These are phyloP conservation scores for Brachypalpus laphriformis DNA, from an alignment of 2,888 invertebrate species.

Conservation along the genomic window DNA sequence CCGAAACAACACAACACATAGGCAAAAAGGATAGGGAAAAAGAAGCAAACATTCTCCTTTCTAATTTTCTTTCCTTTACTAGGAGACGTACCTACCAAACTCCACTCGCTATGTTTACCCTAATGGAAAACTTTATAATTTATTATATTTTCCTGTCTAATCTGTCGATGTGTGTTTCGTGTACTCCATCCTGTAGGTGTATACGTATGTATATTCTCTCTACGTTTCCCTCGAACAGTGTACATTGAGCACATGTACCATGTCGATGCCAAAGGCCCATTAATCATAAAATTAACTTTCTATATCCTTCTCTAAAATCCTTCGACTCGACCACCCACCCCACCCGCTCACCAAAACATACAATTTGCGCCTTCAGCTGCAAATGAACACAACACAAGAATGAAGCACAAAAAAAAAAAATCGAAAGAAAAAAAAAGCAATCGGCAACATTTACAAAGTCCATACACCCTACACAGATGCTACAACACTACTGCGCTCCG, in stretches of 20 bases:
- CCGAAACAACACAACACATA: not conserved
- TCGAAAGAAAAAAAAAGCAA: conserved; percentile 20
- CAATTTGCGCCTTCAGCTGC: conserved; percentile 71
- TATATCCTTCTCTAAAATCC: conserved; percentile 66
- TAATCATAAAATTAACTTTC: conserved; percentile 75
- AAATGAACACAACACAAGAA: conserved; percentile 67
- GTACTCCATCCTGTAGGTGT: conserved; percentile 25
- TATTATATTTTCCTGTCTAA: conserved; percentile 73
- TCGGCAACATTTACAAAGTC: conserved; percentile 62
- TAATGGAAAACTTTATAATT: conserved; percentile 74
- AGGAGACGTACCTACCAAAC: conserved; percentile 14
- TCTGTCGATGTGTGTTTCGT: conserved; percentile 68
- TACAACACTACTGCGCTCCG: conserved; percentile 20
- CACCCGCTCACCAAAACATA: conserved; percentile 25
- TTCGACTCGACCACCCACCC: conserved; percentile 31
- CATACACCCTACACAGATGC: conserved; percentile 26
- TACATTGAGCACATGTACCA: conserved; percentile 73
- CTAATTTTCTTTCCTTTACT: conserved; percentile 49
- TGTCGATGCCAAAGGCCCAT: conserved; percentile 74
- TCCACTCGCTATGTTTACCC: conserved; percentile 34
- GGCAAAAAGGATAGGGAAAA: conserved; percentile 30
- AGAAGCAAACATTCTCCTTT: conserved; percentile 39
- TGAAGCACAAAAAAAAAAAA: not conserved
- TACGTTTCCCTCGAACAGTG: conserved; percentile 30
- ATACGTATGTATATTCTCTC: not conserved